phyloP scores from a whole-genome alignment of 2,888 invertebrate genomes.

The Diogma glabrata region DNA sequence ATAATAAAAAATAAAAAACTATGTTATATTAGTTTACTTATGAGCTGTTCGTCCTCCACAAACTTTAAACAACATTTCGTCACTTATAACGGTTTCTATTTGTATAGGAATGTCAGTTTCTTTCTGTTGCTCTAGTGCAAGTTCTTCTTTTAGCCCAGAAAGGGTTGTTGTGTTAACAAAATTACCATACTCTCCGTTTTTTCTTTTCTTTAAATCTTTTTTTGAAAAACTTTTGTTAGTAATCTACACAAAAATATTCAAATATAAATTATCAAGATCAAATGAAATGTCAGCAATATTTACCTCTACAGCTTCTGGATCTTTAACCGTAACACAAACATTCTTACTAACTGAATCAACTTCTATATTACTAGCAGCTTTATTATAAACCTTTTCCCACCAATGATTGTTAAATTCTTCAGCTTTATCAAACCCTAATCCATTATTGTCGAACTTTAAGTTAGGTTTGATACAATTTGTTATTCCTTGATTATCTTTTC shows the following conservation, averaged over 20 bases:
- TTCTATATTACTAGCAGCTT: constrained; percentile 56
- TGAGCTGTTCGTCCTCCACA: constrained; percentile 77
- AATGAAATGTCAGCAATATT: constrained; percentile 18
- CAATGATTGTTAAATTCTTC: constrained; percentile 70
- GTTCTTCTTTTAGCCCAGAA: constrained; percentile 22
- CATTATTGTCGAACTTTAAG: constrained; percentile 65
- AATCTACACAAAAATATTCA: neutral
- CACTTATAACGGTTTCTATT: constrained; percentile 29
- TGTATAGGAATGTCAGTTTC: neutral
- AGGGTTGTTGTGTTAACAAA: constrained; percentile 29
- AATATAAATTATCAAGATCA: neutral
- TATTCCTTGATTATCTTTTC: constrained; percentile 70
- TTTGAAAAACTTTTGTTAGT: neutral
- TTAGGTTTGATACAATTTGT: constrained; percentile 63
- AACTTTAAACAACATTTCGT: constrained; percentile 66
- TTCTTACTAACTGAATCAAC: constrained; percentile 30
- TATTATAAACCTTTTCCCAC: constrained; percentile 72
- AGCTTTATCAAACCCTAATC: constrained; percentile 64
- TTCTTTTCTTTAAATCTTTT: constrained; percentile 14
- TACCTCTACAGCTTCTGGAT: constrained; percentile 30
- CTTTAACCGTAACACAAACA: constrained; percentile 22
- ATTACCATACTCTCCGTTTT: constrained; percentile 23
- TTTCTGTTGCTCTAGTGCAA: neutral
- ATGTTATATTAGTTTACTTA: constrained; percentile 36
- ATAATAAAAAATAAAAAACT: too few relatives aligned